These are phyloP conservation scores for Trinorchestia longiramus DNA, from an alignment of 1,140 invertebrate genomes.

Conservation along the genomic window DNA sequence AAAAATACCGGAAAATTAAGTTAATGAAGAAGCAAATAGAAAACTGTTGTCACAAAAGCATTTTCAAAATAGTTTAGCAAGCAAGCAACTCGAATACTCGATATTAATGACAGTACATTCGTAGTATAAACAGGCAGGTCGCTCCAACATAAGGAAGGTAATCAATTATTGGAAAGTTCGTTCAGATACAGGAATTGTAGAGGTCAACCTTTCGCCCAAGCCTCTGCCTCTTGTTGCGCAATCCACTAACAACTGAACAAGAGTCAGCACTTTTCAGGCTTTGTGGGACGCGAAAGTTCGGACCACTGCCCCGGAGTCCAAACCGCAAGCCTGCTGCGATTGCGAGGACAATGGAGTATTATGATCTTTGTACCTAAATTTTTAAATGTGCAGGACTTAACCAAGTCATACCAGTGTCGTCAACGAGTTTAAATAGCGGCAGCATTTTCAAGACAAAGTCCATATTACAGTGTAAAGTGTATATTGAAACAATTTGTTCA, in stretches of 20 bases:
- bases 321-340: neutral
- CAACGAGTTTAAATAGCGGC: neutral
- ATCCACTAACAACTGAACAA: neutral
- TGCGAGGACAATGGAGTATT: neutral
- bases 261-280: neutral
- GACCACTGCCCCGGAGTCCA: neutral
- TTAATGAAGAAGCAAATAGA: no score
- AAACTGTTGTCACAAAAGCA: no score
- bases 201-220: neutral
- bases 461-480: neutral
- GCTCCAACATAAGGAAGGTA: neutral
- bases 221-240: neutral
- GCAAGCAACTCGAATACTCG: no score
- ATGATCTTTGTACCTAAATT: neutral
- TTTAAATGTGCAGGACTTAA: neutral
- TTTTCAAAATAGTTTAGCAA: no score
- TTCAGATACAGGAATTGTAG: neutral
- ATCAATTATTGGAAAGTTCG: neutral
- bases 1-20: no score
- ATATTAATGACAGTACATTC: no score
- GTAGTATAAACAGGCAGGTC: no score
- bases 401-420: neutral
- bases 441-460: neutral
- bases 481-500: neutral
- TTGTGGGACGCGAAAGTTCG: neutral